Conservation (phyloP, 2,797 vertebrate species). For the Crocodylus rhombifer region DNA sequence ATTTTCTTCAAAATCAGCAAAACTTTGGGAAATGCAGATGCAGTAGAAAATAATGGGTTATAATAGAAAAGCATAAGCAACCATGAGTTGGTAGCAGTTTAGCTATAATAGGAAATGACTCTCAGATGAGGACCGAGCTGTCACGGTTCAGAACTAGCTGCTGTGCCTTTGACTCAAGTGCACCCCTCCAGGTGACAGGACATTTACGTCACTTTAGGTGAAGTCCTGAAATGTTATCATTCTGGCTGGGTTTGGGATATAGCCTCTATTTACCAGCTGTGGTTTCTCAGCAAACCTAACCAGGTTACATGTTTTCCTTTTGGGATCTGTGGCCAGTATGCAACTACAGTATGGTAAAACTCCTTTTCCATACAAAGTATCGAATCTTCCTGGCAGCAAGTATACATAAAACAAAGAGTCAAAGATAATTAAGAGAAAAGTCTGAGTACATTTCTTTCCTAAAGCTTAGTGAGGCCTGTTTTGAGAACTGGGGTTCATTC, state of each 20-base stretch:
- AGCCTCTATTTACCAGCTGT: background rate
- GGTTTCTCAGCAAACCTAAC: background rate
- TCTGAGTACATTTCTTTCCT: background rate
- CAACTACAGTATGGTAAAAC: background rate
- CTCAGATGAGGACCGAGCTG: background rate
- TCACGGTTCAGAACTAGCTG: background rate
- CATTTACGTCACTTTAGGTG: background rate
- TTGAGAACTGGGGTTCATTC: background rate
- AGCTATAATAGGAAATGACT: too few relatives aligned
- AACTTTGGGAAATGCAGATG: background rate
- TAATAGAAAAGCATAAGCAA: background rate
- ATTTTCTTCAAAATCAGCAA: background rate
- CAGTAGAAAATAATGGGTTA: background rate
- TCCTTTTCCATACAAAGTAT: background rate
- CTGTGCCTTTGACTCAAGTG: too few relatives aligned
- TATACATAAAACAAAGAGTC: background rate
- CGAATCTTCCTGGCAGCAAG: background rate
- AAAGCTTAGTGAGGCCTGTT: background rate
- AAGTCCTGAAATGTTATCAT: too few relatives aligned
- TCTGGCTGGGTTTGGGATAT: background rate
- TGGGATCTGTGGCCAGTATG: background rate
- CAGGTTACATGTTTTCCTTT: background rate
- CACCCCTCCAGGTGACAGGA: background rate
- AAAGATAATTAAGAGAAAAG: background rate
- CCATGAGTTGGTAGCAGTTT: background rate